Conservation (phyloP, 1,140 invertebrate genomes). For the Drosophila pseudoananassae region DNA sequence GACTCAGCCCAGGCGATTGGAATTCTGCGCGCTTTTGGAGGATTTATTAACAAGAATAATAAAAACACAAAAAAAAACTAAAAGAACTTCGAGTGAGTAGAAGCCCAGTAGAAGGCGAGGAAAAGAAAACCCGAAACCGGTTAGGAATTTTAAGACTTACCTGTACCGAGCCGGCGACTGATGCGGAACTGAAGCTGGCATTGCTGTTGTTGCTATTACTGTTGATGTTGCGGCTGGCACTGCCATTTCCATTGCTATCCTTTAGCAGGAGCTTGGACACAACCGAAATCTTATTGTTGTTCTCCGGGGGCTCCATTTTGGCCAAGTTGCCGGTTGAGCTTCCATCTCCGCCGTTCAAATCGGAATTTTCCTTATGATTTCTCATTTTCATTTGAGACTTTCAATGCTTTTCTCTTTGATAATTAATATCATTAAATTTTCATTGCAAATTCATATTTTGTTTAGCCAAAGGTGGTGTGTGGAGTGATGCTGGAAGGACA, state of each 20-base stretch:
- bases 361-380: conserved; percentile 74
- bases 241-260: conserved; percentile 36
- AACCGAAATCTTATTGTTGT: conserved; percentile 47
- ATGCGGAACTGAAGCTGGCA: conserved; percentile 83
- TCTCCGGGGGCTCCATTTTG: conserved; percentile 42
- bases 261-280: conserved; percentile 53
- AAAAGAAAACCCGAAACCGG: conserved; percentile 60
- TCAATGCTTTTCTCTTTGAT: conserved; percentile 19
- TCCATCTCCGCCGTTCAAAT: conserved; percentile 26
- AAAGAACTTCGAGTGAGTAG: conserved; percentile 20
- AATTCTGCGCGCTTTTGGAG: conserved; percentile 81
- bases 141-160: conserved; percentile 66
- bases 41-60: conserved; percentile 83
- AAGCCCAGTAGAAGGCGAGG: conserved; percentile 39
- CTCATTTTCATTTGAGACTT: conserved; percentile 75
- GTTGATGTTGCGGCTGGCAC: conserved; percentile 50
- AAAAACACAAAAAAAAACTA: conserved; percentile 17
- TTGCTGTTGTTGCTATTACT: conserved; percentile 61
- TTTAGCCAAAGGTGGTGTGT: neutral
- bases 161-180: conserved; percentile 83
- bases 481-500: neutral
- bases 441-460: conserved; percentile 37
- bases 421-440: conserved; percentile 20
- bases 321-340: conserved; percentile 10
- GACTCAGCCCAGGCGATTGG: conserved; percentile 66